phyloP scores from a whole-genome alignment of 1,140 invertebrate genomes.

The Drosophila navojoa region DNA sequence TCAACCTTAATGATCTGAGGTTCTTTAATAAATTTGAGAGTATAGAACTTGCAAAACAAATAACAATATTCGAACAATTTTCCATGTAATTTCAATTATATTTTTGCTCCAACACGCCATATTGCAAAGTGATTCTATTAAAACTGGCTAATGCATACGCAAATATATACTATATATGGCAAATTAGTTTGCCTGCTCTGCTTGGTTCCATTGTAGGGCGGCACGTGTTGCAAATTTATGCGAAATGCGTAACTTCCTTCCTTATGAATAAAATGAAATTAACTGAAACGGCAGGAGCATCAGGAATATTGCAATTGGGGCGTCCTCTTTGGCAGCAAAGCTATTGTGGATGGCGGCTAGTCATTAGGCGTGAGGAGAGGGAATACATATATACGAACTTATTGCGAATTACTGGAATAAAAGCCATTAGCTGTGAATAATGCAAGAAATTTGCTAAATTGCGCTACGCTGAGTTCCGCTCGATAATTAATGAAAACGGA shows the following conservation, averaged over 20 bases:
- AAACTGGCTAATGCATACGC: too few species aligned
- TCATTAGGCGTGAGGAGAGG: background rate
- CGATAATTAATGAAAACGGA: background rate
- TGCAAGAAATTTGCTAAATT: background rate
- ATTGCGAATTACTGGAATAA: background rate
- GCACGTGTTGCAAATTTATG: conserved; percentile 65
- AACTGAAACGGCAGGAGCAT: conserved; percentile 38
- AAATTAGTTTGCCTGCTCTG: background rate
- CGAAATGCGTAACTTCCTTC: conserved; percentile 61
- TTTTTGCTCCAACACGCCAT: too few species aligned
- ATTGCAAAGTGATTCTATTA: too few species aligned
- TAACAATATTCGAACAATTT: too few species aligned
- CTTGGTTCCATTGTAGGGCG: conserved; percentile 41
- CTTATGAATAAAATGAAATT: conserved; percentile 62
- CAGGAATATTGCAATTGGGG: conserved; percentile 6
- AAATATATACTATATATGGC: background rate
- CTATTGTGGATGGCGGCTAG: background rate
- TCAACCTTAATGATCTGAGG: too few species aligned
- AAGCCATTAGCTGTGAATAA: background rate
- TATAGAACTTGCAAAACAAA: too few species aligned
- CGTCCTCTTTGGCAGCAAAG: background rate
- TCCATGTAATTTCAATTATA: too few species aligned
- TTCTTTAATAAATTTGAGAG: too few species aligned
- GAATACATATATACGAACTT: background rate
- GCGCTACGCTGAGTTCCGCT: too few species aligned